Evolutionary conservation across 2,888 invertebrate genomes (phyloP).

Genomic region (Actias luna): DNA sequence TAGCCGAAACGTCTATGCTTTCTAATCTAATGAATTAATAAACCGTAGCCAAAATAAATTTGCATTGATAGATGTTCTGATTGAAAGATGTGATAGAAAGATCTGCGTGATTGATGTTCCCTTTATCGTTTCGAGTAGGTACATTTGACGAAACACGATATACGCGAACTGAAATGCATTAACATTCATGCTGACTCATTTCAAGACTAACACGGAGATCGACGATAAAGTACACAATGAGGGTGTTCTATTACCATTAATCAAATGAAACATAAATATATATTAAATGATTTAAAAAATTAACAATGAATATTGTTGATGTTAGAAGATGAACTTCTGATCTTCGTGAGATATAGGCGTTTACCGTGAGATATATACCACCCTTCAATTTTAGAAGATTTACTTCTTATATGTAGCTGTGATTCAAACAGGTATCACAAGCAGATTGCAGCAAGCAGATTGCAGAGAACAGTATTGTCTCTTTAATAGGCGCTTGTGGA

Average conservation of each 20-base stretch:
- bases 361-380: no score
- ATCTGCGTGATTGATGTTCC: slow-evolving; percentile 67
- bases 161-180: slow-evolving; percentile 67
- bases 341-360: no score
- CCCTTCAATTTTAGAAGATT: no score
- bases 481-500: no score
- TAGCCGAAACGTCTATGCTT: slow-evolving; percentile 28
- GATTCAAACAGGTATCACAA: no score
- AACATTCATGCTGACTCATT: slow-evolving; percentile 70
- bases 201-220: slow-evolving; percentile 39
- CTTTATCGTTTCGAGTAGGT: slow-evolving; percentile 56
- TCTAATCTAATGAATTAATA: slow-evolving; percentile 29
- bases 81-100: slow-evolving; percentile 57
- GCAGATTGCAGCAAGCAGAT: no score
- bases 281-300: neutral
- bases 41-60: slow-evolving; percentile 52
- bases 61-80: slow-evolving; percentile 64
- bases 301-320: neutral
- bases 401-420: no score
- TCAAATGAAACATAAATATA: slow-evolving; percentile 19
- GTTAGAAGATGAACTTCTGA: no score
- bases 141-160: slow-evolving; percentile 74
- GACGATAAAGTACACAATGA: slow-evolving; percentile 43
- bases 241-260: slow-evolving; percentile 35
- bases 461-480: no score